Conservation (phyloP, 1,140 invertebrate genomes). For the Hycleus cichorii region DNA sequence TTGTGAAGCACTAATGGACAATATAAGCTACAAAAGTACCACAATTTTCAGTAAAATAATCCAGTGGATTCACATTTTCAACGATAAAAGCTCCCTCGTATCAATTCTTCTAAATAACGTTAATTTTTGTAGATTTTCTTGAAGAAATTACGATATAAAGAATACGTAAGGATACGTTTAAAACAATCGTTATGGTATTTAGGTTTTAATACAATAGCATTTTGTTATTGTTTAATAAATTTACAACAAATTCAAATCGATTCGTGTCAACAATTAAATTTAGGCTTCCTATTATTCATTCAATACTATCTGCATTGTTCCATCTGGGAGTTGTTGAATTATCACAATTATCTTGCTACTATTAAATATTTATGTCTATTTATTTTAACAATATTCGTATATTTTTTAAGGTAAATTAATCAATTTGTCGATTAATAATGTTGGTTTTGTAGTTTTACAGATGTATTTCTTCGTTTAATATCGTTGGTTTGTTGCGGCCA, state of each 20-base stretch:
- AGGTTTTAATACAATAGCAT: slow-evolving; percentile 16
- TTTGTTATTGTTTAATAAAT: slow-evolving; percentile 15
- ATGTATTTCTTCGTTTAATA: slow-evolving; percentile 11
- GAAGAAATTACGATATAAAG: slow-evolving; percentile 11
- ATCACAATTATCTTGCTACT: background rate
- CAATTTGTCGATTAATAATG: slow-evolving; percentile 1
- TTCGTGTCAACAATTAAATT: slow-evolving; percentile 4
- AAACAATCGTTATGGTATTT: slow-evolving; percentile 15
- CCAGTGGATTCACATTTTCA: too few species aligned
- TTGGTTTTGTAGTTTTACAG: slow-evolving; percentile 10
- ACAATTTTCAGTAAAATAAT: too few species aligned
- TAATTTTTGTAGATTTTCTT: slow-evolving; percentile 4
- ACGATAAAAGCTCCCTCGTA: background rate
- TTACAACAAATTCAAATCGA: slow-evolving; percentile 2
- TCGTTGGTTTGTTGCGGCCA: slow-evolving; percentile 1
- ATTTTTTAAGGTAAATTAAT: slow-evolving; percentile 15
- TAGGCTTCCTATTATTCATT: slow-evolving; percentile 14
- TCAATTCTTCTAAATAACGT: background rate
- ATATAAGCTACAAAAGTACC: too few species aligned
- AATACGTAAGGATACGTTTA: slow-evolving; percentile 12
- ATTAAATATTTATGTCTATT: background rate
- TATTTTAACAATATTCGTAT: slow-evolving; percentile 8
- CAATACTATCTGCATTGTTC: slow-evolving; percentile 12
- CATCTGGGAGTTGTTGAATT: slow-evolving; percentile 4
- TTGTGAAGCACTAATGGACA: too few species aligned